Percentiles rank a stretch among this genome's conserved stretches.
These are phyloP conservation scores for Neoniphon sammara DNA, from an alignment of 2,797 vertebrate genomes.

Conservation along the genomic window DNA sequence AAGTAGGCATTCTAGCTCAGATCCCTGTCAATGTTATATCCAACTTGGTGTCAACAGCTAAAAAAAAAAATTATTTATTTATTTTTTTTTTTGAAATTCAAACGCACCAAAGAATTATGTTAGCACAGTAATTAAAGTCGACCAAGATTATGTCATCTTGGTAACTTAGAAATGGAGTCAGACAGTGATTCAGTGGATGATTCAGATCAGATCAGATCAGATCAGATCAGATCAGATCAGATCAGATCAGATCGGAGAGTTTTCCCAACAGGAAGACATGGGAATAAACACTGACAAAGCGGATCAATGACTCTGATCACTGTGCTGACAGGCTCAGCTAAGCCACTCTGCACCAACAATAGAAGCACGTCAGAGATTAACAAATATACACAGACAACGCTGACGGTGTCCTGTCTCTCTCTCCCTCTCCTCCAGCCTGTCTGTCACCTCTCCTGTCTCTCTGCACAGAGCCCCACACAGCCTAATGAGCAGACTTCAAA, in stretches of 20 bases:
- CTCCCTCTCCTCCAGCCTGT: neutral
- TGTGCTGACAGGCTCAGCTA: neutral
- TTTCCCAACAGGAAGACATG: neutral
- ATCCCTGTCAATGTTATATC: too few species aligned
- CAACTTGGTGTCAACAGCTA: too few species aligned
- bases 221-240: neutral
- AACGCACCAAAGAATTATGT: too few species aligned
- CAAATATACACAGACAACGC: neutral
- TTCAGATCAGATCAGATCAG: too few species aligned
- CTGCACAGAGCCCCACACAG: slow-evolving; percentile 10
- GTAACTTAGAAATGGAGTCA: neutral
- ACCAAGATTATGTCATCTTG: neutral
- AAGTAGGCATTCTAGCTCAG: too few species aligned
- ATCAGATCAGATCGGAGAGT: neutral
- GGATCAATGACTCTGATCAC: neutral
- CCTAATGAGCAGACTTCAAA: slow-evolving; percentile 36
- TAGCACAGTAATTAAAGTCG: neutral
- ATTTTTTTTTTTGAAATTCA: too few species aligned
- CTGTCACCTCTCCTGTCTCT: slow-evolving; percentile 7
- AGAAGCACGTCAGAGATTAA: neutral
- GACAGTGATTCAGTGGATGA: neutral
- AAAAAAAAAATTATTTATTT: too few species aligned
- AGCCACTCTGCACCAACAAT: neutral
- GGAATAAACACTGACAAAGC: neutral
- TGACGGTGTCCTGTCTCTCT: neutral